phyloP scores from a whole-genome alignment of 2,888 invertebrate genomes.

The Cerastoderma edule region DNA sequence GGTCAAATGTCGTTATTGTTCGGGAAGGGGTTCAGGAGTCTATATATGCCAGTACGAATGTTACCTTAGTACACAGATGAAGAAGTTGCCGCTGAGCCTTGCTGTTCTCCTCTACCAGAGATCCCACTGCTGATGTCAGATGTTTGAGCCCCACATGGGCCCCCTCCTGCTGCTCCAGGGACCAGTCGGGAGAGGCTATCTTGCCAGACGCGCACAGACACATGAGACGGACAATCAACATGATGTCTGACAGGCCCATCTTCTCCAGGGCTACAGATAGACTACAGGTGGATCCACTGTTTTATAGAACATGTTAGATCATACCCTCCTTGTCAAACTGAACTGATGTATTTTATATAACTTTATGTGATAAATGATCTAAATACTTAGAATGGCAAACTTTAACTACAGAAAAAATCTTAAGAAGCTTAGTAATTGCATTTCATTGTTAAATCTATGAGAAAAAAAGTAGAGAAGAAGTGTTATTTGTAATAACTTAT shows the following conservation, averaged over 20 bases:
- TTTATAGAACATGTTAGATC: too few relatives aligned
- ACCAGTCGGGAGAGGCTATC: slow-evolving; percentile 82
- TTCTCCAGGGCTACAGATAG: slow-evolving; percentile 84
- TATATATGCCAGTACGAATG: too few relatives aligned
- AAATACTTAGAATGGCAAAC: too few relatives aligned
- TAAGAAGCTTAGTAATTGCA: too few relatives aligned
- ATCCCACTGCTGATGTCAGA: slow-evolving; percentile 85
- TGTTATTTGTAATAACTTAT: too few relatives aligned
- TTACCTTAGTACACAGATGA: slow-evolving; percentile 86
- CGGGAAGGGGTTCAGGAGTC: too few relatives aligned
- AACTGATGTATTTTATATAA: too few relatives aligned
- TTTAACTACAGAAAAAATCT: too few relatives aligned
- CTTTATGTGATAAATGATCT: too few relatives aligned
- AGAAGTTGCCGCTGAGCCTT: slow-evolving; percentile 86
- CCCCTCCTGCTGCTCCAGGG: slow-evolving; percentile 32
- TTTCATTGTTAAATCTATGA: too few relatives aligned
- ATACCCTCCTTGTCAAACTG: too few relatives aligned
- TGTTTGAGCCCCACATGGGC: slow-evolving; percentile 65
- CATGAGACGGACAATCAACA: slow-evolving; percentile 87
- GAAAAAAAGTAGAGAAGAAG: neutral
- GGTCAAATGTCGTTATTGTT: too few relatives aligned
- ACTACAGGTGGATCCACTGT: slow-evolving; percentile 84
- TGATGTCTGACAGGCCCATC: slow-evolving; percentile 86
- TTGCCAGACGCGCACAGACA: slow-evolving; percentile 86
- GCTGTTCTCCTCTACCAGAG: slow-evolving; percentile 86